phyloP scores from a whole-genome alignment of 2,113 vertebrate genomes.

The Phoxinus phoxinus region DNA sequence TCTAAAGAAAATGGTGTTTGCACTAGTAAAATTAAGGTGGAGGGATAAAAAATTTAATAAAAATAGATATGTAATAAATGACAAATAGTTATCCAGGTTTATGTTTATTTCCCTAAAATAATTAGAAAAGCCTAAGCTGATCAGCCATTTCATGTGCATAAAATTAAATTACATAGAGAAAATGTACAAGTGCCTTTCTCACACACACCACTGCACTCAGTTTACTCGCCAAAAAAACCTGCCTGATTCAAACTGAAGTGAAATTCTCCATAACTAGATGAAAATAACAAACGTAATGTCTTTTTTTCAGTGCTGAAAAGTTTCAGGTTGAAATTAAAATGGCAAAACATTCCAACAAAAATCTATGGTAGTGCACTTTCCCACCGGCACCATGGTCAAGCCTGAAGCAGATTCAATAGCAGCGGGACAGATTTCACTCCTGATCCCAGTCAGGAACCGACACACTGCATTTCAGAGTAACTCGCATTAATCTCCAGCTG shows the following conservation, averaged over 20 bases:
- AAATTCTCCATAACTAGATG: not conserved
- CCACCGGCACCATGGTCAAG: not conserved
- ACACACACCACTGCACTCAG: constrained; percentile 4
- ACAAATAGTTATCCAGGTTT: not conserved
- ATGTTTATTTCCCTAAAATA: constrained; percentile 58
- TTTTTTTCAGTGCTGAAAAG: not conserved
- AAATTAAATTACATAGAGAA: constrained; percentile 42
- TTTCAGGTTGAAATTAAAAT: constrained; percentile 8
- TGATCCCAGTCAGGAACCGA: not conserved
- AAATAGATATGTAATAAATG: not conserved
- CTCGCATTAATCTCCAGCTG: not conserved
- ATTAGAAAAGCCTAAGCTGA: constrained; percentile 15
- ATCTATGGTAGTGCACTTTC: not conserved
- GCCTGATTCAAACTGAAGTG: not conserved
- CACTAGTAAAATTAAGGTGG: not conserved
- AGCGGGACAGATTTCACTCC: not conserved
- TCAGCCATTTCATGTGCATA: constrained; percentile 29
- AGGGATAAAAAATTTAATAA: too few relatives aligned
- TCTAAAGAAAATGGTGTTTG: not conserved
- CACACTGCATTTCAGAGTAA: not conserved
- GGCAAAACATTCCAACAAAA: not conserved
- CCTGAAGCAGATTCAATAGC: not conserved
- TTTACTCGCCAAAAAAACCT: not conserved
- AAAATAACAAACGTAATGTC: not conserved
- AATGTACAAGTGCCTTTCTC: constrained; percentile 24